Evolutionary conservation across 2,888 invertebrate genomes (phyloP), one percentile per base, ranked within the genome.

Genomic region (Cancer borealis): DNA sequence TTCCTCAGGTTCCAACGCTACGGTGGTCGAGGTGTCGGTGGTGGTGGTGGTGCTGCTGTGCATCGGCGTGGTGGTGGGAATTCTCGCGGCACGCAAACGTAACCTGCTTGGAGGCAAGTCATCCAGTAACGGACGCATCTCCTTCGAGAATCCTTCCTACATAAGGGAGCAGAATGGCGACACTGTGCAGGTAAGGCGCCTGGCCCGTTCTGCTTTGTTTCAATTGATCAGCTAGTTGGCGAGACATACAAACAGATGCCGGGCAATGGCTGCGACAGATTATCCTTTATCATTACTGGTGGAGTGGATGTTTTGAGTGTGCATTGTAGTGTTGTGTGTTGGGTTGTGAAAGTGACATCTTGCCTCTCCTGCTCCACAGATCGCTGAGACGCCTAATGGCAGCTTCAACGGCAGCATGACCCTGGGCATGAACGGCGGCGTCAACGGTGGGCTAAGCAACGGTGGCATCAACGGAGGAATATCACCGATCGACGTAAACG

Each of bases 141-240:
- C 96, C 66, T 96, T 96, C 88, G 96, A 96, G 91, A 96, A 96
- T 89, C 96, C 96, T 2, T 96, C 95, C 46, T 96, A 96, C 92
- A 96, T 96, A 93, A 92, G 95, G 39, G 96, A 96, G 91, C 96
- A 95, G 30, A 96, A 95, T 73, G 95, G 95, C 30, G 96, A 96
- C 90, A 95, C 95, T 0, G 95, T 96, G 14, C 96, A 96, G 96
- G 96, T 96, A 90, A 88, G 93, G 17, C 45, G 39, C 39, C 39
- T 39, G 39, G 39, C 39, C 39, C 39, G 39, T 39, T 39, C 39
- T 39, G 2, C 39, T 39, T 39, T 39, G 39, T 39, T 39, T 39
- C 39, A 39, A 0, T 2, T 39, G 39, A 39, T 39, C 39, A 39
- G 49, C 6, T 5, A 8, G 49, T 10, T 10, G 39, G 39, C 2